These are phyloP conservation scores for Drymodes brunneopygia DNA, from an alignment of 2,113 vertebrate species.

Conservation along the genomic window DNA sequence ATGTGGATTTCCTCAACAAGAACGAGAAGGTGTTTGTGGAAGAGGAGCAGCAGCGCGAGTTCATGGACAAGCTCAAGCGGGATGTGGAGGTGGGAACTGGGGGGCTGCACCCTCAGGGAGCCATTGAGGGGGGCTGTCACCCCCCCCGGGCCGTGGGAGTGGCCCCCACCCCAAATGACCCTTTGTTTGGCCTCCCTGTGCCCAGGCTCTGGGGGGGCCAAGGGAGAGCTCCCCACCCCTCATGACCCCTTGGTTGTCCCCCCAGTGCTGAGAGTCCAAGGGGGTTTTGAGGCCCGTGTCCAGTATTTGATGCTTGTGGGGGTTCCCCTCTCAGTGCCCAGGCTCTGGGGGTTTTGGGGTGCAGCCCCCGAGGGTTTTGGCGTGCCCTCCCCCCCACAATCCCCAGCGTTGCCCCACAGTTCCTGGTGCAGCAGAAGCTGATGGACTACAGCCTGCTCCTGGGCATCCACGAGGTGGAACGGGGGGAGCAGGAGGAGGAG, in stretches of 20 bases:
- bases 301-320: background rate
- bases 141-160: fast-evolving
- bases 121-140: background rate
- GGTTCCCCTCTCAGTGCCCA: too few species aligned
- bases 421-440: background rate
- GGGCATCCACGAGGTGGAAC: background rate
- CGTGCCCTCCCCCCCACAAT: fast-evolving
- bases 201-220: background rate
- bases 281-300: background rate
- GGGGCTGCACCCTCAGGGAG: background rate
- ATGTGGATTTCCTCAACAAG: background rate
- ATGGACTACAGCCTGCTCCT: background rate
- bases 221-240: too few species aligned
- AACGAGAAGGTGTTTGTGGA: background rate
- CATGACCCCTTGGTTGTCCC: background rate
- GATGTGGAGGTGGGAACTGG: background rate
- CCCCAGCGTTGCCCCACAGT: background rate
- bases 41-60: background rate
- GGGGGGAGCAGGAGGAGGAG: background rate
- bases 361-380: background rate
- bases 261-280: background rate
- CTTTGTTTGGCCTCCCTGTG: background rate
- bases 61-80: background rate
- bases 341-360: background rate
- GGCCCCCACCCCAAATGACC: background rate